Percentiles rank a stretch among this genome's conserved stretches.
Conservation (phyloP, 2,888 invertebrate genomes). For the Pimpla rufipes region DNA sequence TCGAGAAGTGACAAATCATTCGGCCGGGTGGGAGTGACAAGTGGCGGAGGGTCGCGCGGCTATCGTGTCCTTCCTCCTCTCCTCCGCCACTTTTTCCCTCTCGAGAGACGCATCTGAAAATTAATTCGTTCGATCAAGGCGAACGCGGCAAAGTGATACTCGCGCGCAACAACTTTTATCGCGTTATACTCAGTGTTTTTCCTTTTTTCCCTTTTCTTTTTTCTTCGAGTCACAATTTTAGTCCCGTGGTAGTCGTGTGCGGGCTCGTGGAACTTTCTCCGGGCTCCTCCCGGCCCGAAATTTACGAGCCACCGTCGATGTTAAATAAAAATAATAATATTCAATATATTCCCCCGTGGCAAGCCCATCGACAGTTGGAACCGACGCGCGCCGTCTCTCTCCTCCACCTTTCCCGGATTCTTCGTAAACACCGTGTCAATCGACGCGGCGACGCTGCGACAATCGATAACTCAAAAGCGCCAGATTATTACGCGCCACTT, state of each 20-base stretch:
- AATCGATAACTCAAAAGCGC: conserved; percentile 12
- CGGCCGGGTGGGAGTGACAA: conserved; percentile 55
- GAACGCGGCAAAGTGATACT: conserved; percentile 34
- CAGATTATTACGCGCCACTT: not conserved
- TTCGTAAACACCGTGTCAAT: conserved; percentile 18
- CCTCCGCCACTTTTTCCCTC: not conserved
- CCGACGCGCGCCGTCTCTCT: not conserved
- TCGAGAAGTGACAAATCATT: conserved; percentile 64
- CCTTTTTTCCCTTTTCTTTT: not conserved
- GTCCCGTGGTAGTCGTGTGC: conserved; percentile 33
- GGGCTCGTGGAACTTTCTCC: conserved; percentile 27
- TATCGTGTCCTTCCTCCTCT: conserved; percentile 18
- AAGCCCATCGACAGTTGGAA: conserved; percentile 27
- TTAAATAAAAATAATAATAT: conserved; percentile 37
- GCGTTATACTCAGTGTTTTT: not conserved
- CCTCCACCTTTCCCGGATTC: not conserved
- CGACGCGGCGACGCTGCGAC: conserved; percentile 2
- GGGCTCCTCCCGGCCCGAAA: conserved; percentile 35
- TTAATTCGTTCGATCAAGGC: conserved; percentile 56
- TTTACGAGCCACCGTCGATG: conserved; percentile 51
- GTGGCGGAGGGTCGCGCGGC: conserved; percentile 44
- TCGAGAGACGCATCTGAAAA: conserved; percentile 29
- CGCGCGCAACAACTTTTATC: conserved; percentile 7
- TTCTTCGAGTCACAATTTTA: not conserved
- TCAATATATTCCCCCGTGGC: conserved; percentile 51